Evolutionary conservation across 2,888 invertebrate species (phyloP), one percentile per base, ranked within the genome.

Genomic region (Drosophila nr. fundita): DNA sequence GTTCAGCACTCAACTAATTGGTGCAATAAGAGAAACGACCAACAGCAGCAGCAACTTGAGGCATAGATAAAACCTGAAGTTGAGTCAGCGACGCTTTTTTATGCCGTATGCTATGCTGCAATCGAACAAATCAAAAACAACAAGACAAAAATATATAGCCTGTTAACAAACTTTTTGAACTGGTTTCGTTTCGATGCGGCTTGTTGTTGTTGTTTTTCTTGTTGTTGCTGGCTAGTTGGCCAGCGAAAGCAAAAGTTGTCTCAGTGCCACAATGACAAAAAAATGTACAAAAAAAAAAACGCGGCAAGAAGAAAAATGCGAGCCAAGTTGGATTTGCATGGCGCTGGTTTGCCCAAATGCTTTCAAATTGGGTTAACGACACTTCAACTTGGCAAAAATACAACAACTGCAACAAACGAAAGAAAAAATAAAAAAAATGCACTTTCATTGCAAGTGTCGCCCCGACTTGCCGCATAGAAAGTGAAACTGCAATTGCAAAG

Each of bases 291-390:
- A 52, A 70, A 62, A 52, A 38, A 40, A 68, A 15, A 59, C 55
- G 38, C 55, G 62, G 18, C 40, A 18, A 58, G 58, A 52, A 71
- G 38, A 54, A 59, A 36, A 30, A 64, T 52, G 65, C 34, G 30
- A 82, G 69, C 52, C 64, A 60, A 73, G 65, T 69, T 78, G 80
- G 86, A 90, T 82, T 86, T 90, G 80, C 76, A 86, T 86, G 83
- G 73, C 73, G 72, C 75, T 45, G 45, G 24, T 24, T 73, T 86
- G 83, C 65, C 90, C 87, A 90, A 85, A 85, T 78, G 83, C 90
- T 90, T 78, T 80, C 89, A 89, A 87, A 89, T 89, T 89, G 90
- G 89, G 89, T 91, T 91, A 89, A 90, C 90, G 89, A 91, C 89
- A 89, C 90, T 87, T 83, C 81, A 90, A 83, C 89, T 88, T 73